phyloP scores from a whole-genome alignment of 2,113 vertebrate genomes.

The Catharus minimus region DNA sequence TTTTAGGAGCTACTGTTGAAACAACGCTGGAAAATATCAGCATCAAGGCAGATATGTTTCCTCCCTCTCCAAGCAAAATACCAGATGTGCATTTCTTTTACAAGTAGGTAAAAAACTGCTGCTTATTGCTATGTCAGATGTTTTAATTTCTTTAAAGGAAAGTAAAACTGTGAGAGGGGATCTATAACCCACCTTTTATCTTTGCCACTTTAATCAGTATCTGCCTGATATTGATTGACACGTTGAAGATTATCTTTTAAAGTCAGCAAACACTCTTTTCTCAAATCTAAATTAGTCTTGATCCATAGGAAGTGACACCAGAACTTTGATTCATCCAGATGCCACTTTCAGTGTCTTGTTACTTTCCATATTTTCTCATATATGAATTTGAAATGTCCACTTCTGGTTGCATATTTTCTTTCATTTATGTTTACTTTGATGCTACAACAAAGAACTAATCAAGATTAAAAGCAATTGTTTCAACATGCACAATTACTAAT shows the following conservation, averaged over 20 bases:
- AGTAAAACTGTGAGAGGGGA: neutral
- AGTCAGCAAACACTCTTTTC: neutral
- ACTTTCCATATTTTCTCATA: neutral
- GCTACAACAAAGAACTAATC: neutral
- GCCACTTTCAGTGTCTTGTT: neutral
- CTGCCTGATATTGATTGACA: neutral
- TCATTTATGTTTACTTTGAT: neutral
- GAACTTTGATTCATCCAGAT: neutral
- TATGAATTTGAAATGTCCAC: neutral
- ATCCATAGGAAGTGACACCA: neutral
- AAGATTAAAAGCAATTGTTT: neutral
- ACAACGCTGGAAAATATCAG: slow-evolving; percentile 78
- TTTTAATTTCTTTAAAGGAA: neutral
- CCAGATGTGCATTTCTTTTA: slow-evolving; percentile 92
- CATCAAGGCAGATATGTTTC: slow-evolving; percentile 79
- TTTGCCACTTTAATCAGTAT: neutral
- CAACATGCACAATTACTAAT: neutral
- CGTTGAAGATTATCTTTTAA: neutral
- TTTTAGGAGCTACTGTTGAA: slow-evolving; percentile 85
- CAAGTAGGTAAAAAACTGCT: slow-evolving; percentile 79
- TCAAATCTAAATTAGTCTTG: neutral
- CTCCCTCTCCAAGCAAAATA: slow-evolving; percentile 75
- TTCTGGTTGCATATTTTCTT: neutral
- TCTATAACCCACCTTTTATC: neutral
- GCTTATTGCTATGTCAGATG: neutral